Base-by-base conservation (phyloP, 37 sponge, comb jelly and placozoan genomes). In the Cladorhizidae sp. region DNA sequence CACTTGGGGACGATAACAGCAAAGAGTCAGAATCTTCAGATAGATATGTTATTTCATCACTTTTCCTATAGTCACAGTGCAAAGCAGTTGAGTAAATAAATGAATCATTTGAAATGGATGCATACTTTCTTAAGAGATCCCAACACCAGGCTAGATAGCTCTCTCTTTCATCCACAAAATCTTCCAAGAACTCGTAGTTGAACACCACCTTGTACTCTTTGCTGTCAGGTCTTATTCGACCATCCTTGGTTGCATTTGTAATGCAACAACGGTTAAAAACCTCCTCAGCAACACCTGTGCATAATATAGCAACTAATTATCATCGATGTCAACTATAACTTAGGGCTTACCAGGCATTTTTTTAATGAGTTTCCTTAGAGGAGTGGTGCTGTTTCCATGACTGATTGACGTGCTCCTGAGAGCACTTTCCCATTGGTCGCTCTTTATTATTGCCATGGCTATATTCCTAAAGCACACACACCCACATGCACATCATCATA, bases 251-350 rank as follows among this genome's bases (percentile, higher is more conserved):
- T 56, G 79, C 89, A 70, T 92, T 96, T 56, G 86, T 88, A 0
- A 32, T 51, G 0, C 80, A 80, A 68, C 97, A 97, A 25, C 87
- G 64, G 77, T 93, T 94, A 76, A 97, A 90, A 38, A 93, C 90
- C 22, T 70, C 68, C 58, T 85, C 76, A 8, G 96, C 93, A 0
- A 96, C 86, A 0, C 87, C 96, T 59, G 49, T 45, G 49, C 9
- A 9, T n/a, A n/a, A n/a, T n/a, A n/a, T n/a, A n/a, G n/a, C n/a
- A n/a, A n/a, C n/a, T n/a, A n/a, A n/a, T n/a, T n/a, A n/a, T n/a
- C n/a, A n/a, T n/a, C n/a, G n/a, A 45, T 9, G 49, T 45, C 49
- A 45, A 45, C 49, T n/a, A n/a, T n/a, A 45, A 9, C 9, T 45
- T 45, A 45, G 49, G 9, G 14, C 61, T 23, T 51, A 93, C 93